Conservation (phyloP, 2,797 vertebrate genomes). For the Melanotaenia nigrans region DNA sequence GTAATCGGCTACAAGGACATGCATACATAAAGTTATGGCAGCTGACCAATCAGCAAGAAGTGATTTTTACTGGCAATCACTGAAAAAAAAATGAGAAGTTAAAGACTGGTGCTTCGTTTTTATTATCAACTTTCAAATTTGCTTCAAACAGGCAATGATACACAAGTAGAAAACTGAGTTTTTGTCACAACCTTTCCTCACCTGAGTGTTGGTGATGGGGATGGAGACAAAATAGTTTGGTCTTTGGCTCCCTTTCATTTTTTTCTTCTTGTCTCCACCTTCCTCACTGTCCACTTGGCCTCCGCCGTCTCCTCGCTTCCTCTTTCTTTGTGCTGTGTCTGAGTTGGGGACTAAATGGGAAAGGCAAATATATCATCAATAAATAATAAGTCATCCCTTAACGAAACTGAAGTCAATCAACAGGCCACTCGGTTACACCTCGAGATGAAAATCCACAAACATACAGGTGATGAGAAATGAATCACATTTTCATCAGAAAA, state of each 20-base stretch:
- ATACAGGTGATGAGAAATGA: background rate
- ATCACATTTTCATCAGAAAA: background rate
- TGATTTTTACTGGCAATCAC: too few species aligned
- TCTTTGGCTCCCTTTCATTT: conserved; percentile 77
- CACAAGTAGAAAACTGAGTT: background rate
- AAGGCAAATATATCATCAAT: accelerated
- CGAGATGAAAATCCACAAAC: background rate
- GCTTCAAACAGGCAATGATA: background rate
- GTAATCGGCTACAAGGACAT: too few species aligned
- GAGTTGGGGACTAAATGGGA: conserved; percentile 40
- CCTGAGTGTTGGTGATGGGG: conserved; percentile 92
- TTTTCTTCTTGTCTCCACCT: conserved; percentile 78
- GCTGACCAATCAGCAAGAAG: too few species aligned
- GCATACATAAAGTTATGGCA: too few species aligned
- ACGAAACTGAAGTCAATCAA: background rate
- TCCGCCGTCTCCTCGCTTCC: conserved; percentile 77
- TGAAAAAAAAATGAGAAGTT: too few species aligned
- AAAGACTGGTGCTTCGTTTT: too few species aligned
- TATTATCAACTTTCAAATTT: too few species aligned
- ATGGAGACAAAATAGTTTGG: conserved; percentile 97
- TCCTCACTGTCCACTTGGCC: conserved; percentile 80
- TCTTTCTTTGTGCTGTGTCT: conserved; percentile 84
- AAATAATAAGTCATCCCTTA: background rate
- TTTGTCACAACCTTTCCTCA: conserved; percentile 39
- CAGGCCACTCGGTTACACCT: accelerated